phyloP scores from a whole-genome alignment of 2,113 vertebrate genomes.

The Rafetus swinhoei region DNA sequence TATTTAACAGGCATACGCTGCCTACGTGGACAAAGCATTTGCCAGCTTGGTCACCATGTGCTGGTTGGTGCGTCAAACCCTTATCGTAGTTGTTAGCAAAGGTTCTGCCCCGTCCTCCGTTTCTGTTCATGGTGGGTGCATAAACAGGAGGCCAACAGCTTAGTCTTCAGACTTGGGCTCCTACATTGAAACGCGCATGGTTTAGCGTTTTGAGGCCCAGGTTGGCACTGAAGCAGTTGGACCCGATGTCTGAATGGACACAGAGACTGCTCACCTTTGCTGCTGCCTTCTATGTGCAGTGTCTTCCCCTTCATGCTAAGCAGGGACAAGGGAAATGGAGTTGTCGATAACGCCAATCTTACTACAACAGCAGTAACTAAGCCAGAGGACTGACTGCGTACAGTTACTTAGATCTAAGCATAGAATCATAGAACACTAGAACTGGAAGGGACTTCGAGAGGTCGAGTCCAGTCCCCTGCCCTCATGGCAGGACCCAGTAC shows the following conservation, averaged over 20 bases:
- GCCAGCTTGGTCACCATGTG: not conserved
- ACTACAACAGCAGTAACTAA: not conserved
- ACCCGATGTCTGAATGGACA: not conserved
- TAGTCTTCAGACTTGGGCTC: not conserved
- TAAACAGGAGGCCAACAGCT: not conserved
- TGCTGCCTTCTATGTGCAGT: not conserved
- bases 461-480: no score
- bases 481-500: no score
- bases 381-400: not conserved
- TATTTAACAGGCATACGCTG: not conserved
- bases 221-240: not conserved
- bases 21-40: not conserved
- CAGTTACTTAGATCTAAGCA: not conserved
- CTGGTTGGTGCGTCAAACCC: not conserved
- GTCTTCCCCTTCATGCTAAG: not conserved
- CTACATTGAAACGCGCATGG: not conserved
- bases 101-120: not conserved
- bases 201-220: not conserved
- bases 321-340: not conserved
- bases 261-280: not conserved
- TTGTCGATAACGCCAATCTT: not conserved
- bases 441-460: no score
- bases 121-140: not conserved
- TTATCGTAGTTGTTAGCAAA: not conserved
- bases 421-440: no score